Conservation (phyloP, 2,113 vertebrate species). For the Theristicus caerulescens region DNA sequence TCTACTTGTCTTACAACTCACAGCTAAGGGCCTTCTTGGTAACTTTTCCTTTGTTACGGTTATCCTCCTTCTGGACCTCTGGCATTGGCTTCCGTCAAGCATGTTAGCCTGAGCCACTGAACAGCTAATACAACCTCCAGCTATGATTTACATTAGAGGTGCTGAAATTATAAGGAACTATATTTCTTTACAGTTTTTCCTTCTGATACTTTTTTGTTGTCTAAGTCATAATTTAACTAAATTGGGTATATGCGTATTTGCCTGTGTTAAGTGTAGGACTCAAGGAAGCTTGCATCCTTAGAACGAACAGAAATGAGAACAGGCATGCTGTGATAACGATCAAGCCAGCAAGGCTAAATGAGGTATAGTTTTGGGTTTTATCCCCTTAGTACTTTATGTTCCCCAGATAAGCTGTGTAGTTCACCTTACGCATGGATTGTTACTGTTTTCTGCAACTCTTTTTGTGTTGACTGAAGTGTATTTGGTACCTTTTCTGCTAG, state of each 20-base stretch:
- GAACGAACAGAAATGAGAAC: neutral
- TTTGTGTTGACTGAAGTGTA: neutral
- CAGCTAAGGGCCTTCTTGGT: neutral
- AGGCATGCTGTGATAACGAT: neutral
- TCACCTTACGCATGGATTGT: neutral
- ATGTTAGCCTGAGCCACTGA: neutral
- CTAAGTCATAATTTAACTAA: neutral
- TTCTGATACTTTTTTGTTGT: neutral
- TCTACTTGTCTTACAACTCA: neutral
- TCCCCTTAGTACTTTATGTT: neutral
- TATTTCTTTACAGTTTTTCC: neutral
- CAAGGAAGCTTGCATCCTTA: neutral
- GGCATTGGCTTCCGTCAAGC: neutral
- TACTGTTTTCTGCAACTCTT: neutral
- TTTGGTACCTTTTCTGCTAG: neutral
- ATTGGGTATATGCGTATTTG: neutral
- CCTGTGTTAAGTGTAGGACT: neutral
- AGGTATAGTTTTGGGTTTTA: neutral
- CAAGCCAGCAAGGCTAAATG: neutral
- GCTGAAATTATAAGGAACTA: neutral
- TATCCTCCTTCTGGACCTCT: neutral
- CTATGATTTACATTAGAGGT: neutral
- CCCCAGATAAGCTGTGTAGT: neutral
- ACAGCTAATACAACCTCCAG: neutral
- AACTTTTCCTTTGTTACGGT: neutral